Base-by-base conservation (phyloP, 1,140 invertebrate genomes). In the Micrasema minimum region DNA sequence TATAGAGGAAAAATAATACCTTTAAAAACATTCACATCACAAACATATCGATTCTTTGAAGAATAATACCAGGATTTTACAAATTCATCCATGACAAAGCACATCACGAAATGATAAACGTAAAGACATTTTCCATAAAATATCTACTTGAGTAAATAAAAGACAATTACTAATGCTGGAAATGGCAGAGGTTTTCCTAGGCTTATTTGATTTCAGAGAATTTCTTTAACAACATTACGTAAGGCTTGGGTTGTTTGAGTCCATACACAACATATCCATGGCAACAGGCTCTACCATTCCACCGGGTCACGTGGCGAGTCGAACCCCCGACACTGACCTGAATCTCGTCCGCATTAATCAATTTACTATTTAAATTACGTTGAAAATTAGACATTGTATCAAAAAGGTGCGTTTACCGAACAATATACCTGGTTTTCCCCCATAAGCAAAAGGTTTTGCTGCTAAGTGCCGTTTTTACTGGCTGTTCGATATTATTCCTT, bases 271-370 rank as follows among this genome's bases (percentile, higher is more conserved):
- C 35, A 41, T 72, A 26, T 22, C 65, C 55, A 50, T 67, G 53
- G 65, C 20, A 35, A 72, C 71, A 62, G 62, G 46, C 62, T 46
- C 64, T 48, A 20, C 69, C 69, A 71, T 55, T 71, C 35, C 48
- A 10, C n/a, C 23, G 41, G 51, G 64, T 38, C 38, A 16, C 43
- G 61, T 12, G 51, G 22, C 53, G 22, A 20, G 31, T 37, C n/a
- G 11, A 35, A 66, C 43, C 46, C 65, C 41, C 41, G 41, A 38
- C 53, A 59, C 50, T 67, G 62, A 66, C 43, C 59, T 64, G 20
- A 46, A 46, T 64, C 14, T 31, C 14, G 23, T 53, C 50, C 10
- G 14, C 50, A 26, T 26, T 53, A 22, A 53, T 26, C 23, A 22
- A 22, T 22, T 26, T 26, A 53, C 23, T 7, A 16, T 20, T 5